Evolutionary conservation across 1,140 invertebrate genomes (phyloP).

Genomic region (Sycophaga agraensis): DNA sequence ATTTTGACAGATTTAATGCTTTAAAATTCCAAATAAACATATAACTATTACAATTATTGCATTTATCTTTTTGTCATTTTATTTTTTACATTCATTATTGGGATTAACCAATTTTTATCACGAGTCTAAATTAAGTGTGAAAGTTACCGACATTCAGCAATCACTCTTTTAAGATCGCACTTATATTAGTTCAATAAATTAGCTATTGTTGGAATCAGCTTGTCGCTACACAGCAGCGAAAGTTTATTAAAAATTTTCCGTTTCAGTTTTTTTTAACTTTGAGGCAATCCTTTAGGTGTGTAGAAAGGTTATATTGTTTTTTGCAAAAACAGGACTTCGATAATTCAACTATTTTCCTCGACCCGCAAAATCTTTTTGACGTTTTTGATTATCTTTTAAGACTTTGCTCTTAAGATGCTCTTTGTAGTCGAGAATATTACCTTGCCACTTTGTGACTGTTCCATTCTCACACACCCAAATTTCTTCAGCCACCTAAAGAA

Average conservation of each 20-base stretch:
- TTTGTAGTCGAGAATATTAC: conserved; percentile 95
- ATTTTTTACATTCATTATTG: conserved; percentile 15
- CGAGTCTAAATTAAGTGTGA: conserved; percentile 13
- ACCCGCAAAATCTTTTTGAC: conserved; percentile 47
- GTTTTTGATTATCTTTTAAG: conserved; percentile 64
- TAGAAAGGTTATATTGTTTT: conserved; percentile 16
- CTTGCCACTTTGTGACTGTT: conserved; percentile 94
- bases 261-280: conserved; percentile 17
- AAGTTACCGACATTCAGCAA: conserved; percentile 20
- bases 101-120: conserved; percentile 15
- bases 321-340: conserved; percentile 5
- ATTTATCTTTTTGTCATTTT: conserved; percentile 14
- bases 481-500: conserved; percentile 88
- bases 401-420: conserved; percentile 88
- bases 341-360: conserved; percentile 43
- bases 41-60: conserved; percentile 25
- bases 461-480: conserved; percentile 99
- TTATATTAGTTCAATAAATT: conserved; percentile 52
- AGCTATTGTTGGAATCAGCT: conserved; percentile 44
- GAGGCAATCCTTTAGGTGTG: conserved; percentile 10
- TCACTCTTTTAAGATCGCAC: conserved; percentile 28
- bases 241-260: conserved; percentile 26
- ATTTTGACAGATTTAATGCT: conserved; percentile 22
- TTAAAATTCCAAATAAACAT: conserved; percentile 23
- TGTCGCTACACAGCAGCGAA: conserved; percentile 47